Percentiles rank a stretch among this genome's conserved stretches.
phyloP scores from a whole-genome alignment of 1,140 invertebrate genomes.

The Zaprionus camerounensis region DNA sequence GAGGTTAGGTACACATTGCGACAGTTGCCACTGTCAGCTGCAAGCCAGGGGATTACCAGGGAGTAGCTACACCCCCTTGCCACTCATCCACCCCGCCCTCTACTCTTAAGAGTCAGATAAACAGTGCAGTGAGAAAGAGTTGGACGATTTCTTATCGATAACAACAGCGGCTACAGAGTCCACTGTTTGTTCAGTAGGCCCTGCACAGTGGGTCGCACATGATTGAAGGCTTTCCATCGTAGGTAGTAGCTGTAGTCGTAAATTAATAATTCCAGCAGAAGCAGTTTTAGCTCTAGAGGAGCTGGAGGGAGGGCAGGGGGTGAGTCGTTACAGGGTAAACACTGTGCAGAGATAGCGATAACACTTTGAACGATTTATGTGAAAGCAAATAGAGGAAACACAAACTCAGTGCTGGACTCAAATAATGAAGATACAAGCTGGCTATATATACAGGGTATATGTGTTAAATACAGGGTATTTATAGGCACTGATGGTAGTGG shows the following conservation, averaged over 20 bases:
- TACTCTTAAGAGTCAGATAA: not conserved
- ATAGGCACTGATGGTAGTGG: not conserved
- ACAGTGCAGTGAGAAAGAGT: conserved; percentile 34
- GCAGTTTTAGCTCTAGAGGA: not conserved
- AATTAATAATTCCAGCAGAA: conserved; percentile 24
- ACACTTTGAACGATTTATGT: conserved; percentile 76
- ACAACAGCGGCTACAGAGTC: conserved; percentile 14
- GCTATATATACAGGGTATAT: too few relatives aligned
- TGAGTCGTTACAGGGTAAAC: conserved; percentile 48
- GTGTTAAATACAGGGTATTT: not conserved
- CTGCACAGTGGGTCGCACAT: conserved; percentile 19
- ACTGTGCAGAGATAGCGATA: conserved; percentile 56
- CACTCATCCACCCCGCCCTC: not conserved
- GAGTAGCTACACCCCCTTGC: conserved; percentile 13
- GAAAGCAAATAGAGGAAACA: conserved; percentile 30
- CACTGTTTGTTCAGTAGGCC: conserved; percentile 57
- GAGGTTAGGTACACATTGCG: conserved; percentile 51
- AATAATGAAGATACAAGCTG: too few relatives aligned
- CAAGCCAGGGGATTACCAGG: conserved; percentile 40
- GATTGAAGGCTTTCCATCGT: conserved; percentile 73
- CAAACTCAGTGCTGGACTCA: conserved; percentile 15
- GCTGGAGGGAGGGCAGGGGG: conserved; percentile 28
- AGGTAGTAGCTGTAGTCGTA: conserved; percentile 47
- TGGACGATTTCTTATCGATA: conserved; percentile 62
- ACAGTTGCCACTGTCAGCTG: conserved; percentile 58